These are phyloP conservation scores for Cherax quadricarinatus DNA, from an alignment of 1,140 invertebrate species.

Conservation along the genomic window DNA sequence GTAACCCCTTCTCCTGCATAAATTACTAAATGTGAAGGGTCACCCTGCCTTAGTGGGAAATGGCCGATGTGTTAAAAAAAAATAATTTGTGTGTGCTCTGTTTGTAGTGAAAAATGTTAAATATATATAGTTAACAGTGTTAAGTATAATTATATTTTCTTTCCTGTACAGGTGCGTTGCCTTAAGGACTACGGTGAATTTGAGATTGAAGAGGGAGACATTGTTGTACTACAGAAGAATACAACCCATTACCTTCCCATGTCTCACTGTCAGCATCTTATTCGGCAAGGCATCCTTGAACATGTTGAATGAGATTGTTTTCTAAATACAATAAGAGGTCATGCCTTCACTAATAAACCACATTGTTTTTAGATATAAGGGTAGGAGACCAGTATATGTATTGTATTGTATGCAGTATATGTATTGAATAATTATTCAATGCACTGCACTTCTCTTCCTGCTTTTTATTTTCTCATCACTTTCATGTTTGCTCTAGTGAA, in stretches of 20 bases:
- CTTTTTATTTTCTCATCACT: too few species aligned
- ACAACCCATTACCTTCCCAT: conserved; percentile 93
- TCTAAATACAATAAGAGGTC: neutral
- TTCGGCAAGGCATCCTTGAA: conserved; percentile 93
- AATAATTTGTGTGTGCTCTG: too few species aligned
- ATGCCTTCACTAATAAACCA: neutral
- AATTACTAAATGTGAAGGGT: too few species aligned
- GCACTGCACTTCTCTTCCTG: too few species aligned
- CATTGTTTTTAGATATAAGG: too few species aligned
- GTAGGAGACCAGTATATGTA: too few species aligned
- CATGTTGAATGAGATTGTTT: conserved; percentile 79
- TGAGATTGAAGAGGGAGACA: conserved; percentile 94
- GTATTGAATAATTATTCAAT: too few species aligned
- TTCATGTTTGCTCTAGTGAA: too few species aligned
- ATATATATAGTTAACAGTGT: neutral
- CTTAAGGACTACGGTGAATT: conserved; percentile 94
- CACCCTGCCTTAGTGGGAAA: too few species aligned
- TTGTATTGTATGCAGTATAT: too few species aligned
- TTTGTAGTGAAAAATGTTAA: neutral
- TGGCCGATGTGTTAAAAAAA: too few species aligned
- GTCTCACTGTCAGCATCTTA: conserved; percentile 92
- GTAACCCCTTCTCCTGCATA: too few species aligned
- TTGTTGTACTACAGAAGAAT: conserved; percentile 92
- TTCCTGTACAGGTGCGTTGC: conserved; percentile 85
- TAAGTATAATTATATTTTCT: neutral